Evolutionary conservation across 2,797 vertebrate species (phyloP).

Genomic region (Rousettus madagascariensis): DNA sequence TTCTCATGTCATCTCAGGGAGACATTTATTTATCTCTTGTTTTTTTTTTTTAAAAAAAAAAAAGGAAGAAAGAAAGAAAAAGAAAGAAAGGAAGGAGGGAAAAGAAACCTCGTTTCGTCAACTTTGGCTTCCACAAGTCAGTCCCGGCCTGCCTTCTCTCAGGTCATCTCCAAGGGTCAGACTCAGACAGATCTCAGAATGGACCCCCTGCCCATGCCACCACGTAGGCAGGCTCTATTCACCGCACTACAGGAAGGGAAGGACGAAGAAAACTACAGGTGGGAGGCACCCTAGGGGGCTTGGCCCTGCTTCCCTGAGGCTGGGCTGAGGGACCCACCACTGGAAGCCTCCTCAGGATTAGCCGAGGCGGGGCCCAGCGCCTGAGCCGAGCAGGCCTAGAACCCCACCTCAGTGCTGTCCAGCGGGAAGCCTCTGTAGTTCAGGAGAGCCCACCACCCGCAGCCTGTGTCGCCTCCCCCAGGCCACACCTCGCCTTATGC

Average conservation of each 20-base stretch:
- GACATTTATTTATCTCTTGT: slow-evolving; percentile 76
- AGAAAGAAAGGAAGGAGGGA: background rate
- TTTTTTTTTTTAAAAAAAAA: slow-evolving; percentile 59
- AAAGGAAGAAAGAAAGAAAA: background rate
- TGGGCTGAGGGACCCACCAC: background rate
- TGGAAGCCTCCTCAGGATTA: background rate
- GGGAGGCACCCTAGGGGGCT: background rate
- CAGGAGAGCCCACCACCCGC: background rate
- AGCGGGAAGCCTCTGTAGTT: background rate
- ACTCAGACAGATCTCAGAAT: background rate
- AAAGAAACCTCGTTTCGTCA: slow-evolving; percentile 50
- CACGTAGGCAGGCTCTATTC: background rate
- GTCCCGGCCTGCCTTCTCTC: accelerated
- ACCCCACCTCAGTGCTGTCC: background rate
- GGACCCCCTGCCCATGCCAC: background rate
- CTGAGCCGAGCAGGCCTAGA: background rate
- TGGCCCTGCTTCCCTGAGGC: background rate
- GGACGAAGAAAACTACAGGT: background rate
- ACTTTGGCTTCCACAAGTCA: background rate
- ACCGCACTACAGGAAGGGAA: background rate
- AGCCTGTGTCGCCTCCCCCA: background rate
- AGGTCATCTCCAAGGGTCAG: background rate
- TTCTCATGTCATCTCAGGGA: slow-evolving; percentile 69
- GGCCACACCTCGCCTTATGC: background rate
- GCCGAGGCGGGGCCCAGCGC: background rate